Base-by-base conservation (phyloP, 2,797 vertebrate genomes). In the Acanthurus leucopareius region DNA sequence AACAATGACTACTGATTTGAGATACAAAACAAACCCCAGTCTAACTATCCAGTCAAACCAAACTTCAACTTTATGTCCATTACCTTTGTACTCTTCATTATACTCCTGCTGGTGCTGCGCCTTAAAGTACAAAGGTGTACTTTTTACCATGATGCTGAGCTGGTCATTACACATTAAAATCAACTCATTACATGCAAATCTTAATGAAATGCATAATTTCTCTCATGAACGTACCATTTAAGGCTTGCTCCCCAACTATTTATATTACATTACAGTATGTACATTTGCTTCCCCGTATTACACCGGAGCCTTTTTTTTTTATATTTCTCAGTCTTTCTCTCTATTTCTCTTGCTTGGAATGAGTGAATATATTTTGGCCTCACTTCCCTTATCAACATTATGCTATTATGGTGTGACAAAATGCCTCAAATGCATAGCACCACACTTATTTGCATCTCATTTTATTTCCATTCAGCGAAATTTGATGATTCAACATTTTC, bases 391-490 rank as follows among this genome's bases (percentile, higher is more conserved):
- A 89, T 92, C 91, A 88, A 86, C 88, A 86, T 92, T 87, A 88
- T 83, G 86, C 87, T 69, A 91, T 93, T 92, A 90, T 82, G 82
- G 73, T 81, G 88, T 93, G 88, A 92, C 86, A 93, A 92, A 93
- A 89, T 90, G 86, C 80, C 85, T 91, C 77, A 91, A 92, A 92
- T 91, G 91, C 91, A 91, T 84, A 80, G 79, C 56, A 86, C 83
- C 86, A 88, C 80, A 88, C 88, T 92, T 86, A 95, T 95, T 93
- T 93, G 92, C 92, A 95, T 95, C 88, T 93, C 86, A 93, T 94
- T 93, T 90, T 76, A 82, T 84, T 90, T 71, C 82, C 75, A 87
- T 91, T 93, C 79, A 89, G 84, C 82, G 90, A 87, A 93, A 88
- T 91, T 80, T 87, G 88, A 93, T 92, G 92, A 94, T 82, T 90